These are phyloP conservation scores for Vannuccia rotundouncinata DNA, from an alignment of 2,888 invertebrate genomes.

Conservation along the genomic window DNA sequence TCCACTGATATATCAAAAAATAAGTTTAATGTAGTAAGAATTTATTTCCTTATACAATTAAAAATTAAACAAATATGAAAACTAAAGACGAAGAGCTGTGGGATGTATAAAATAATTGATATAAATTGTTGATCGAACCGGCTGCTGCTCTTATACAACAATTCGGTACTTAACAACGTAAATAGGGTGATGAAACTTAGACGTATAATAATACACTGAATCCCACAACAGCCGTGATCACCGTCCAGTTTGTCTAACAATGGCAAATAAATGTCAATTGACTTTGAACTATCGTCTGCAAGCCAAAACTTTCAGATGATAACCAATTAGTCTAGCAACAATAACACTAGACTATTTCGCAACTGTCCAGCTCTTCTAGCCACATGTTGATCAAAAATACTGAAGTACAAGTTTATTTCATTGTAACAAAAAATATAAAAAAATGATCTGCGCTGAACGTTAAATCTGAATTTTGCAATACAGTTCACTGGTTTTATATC, in stretches of 20 bases:
- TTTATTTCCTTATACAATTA: slow-evolving; percentile 26
- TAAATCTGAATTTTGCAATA: too few species aligned
- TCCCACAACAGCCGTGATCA: neutral
- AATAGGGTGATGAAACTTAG: slow-evolving; percentile 7
- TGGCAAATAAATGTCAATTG: too few species aligned
- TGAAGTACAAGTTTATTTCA: neutral
- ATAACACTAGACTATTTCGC: neutral
- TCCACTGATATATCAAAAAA: neutral
- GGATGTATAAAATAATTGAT: neutral
- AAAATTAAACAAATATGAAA: neutral
- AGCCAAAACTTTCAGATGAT: neutral
- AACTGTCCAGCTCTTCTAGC: neutral
- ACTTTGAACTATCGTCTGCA: neutral
- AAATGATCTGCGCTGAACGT: too few species aligned
- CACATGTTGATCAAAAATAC: too few species aligned
- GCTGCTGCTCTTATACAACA: neutral
- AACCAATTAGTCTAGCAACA: neutral
- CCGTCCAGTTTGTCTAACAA: neutral
- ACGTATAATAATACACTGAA: neutral
- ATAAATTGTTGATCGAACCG: neutral
- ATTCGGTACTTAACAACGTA: neutral
- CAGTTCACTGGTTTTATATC: too few species aligned
- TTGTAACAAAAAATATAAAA: too few species aligned
- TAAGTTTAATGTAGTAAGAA: neutral
- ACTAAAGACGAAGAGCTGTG: neutral